Conservation (phyloP, 2,888 invertebrate species). For the Thyatira batis region DNA sequence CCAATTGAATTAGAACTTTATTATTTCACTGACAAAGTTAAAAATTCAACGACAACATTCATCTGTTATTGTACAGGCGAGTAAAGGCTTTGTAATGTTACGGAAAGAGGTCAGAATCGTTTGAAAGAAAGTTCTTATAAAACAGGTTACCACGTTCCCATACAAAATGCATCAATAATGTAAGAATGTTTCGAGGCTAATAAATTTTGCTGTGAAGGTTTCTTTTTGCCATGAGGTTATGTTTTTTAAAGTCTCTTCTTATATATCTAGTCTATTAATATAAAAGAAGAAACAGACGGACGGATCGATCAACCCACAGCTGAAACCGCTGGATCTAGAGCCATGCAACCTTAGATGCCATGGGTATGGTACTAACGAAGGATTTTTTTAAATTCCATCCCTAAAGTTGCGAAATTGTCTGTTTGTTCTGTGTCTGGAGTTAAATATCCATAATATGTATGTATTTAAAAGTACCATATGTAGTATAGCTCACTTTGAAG, state of each 20-base stretch:
- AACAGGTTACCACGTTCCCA: slow-evolving; percentile 40
- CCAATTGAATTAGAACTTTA: slow-evolving; percentile 27
- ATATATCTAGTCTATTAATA: no score
- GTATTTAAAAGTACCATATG: no score
- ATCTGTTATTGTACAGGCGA: neutral
- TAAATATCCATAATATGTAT: no score
- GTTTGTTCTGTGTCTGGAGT: no score
- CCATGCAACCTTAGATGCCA: no score
- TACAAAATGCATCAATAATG: slow-evolving; percentile 27
- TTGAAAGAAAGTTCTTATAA: slow-evolving; percentile 8
- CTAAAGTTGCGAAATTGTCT: no score
- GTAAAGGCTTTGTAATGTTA: neutral
- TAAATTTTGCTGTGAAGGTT: slow-evolving; percentile 2
- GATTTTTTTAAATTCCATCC: no score
- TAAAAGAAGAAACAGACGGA: no score
- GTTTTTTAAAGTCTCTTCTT: neutral
- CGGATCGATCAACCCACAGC: no score
- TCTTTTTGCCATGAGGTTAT: neutral
- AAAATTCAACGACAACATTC: neutral
- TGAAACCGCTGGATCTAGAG: no score
- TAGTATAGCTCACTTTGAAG: no score
- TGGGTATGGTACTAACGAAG: no score
- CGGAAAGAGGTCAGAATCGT: neutral
- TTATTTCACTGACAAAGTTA: slow-evolving; percentile 4
- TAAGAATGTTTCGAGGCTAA: neutral